Percentiles rank a stretch among this genome's conserved stretches.
Conservation (phyloP, 2,888 invertebrate genomes). For the Maniola hyperantus region DNA sequence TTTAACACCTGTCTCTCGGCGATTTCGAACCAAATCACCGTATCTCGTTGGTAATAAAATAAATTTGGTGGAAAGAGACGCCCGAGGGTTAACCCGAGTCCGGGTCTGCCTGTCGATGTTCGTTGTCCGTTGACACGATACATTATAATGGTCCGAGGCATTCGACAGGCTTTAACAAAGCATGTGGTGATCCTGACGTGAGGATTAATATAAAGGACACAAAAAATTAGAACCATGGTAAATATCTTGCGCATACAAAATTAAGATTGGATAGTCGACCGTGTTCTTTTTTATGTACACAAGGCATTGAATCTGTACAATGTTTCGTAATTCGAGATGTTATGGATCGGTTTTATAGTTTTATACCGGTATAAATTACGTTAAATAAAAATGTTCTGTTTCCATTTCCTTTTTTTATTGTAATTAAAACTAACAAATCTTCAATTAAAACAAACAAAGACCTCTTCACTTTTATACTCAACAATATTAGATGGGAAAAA, state of each 20-base stretch:
- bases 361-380: conserved; percentile 8
- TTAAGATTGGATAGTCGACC: conserved; percentile 59
- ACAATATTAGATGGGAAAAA: too few species aligned
- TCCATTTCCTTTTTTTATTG: neutral
- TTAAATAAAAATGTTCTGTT: conserved; percentile 2
- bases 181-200: conserved; percentile 80
- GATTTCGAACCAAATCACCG: conserved; percentile 79
- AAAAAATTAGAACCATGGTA: conserved; percentile 59
- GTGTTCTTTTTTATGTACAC: conserved; percentile 24
- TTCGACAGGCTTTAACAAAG: conserved; percentile 80
- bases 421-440: neutral
- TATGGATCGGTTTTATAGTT: conserved; percentile 6
- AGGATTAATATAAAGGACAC: conserved; percentile 79
- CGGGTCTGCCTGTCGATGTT: conserved; percentile 70
- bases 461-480: too few species aligned
- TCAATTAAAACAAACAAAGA: neutral
- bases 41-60: conserved; percentile 81
- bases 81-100: conserved; percentile 74
- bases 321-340: conserved; percentile 16
- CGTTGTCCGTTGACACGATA: conserved; percentile 81
- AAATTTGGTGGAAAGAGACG: conserved; percentile 80
- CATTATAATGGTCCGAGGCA: conserved; percentile 78
- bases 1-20: conserved; percentile 80
- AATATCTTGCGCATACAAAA: conserved; percentile 69
- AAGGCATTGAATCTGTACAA: conserved; percentile 5